A percentile compares a stretch with the other conserved stretches of the same genome.
Conservation (phyloP, 2,113 vertebrate genomes). For the Puntigrus tetrazona region DNA sequence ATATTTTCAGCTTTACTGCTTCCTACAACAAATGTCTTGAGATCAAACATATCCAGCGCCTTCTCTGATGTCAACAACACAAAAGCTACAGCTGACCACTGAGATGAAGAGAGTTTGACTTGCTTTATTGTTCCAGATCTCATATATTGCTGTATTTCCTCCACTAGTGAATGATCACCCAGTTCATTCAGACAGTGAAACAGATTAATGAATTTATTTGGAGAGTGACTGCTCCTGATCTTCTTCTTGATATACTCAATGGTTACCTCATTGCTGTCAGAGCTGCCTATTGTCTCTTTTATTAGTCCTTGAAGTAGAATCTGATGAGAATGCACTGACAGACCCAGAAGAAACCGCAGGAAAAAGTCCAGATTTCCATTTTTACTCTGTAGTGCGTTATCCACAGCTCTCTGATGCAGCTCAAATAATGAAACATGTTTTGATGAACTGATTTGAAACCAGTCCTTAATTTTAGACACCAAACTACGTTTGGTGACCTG, state of each 20-base stretch:
- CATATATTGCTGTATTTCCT: no score
- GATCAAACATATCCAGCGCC: no score
- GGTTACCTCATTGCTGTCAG: not conserved
- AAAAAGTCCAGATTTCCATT: not conserved
- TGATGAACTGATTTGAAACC: not conserved
- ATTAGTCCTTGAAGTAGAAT: not conserved
- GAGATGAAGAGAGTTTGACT: no score
- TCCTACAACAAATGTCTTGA: not conserved
- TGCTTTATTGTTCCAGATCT: no score
- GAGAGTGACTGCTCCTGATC: not conserved
- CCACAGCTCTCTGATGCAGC: not conserved
- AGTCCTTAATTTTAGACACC: not conserved
- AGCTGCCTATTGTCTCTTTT: not conserved
- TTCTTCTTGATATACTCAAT: not conserved
- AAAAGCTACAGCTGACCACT: no score
- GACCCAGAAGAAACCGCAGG: not conserved
- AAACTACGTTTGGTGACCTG: not conserved
- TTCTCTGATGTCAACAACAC: no score
- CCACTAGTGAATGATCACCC: no score
- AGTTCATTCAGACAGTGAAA: not conserved
- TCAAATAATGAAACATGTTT: not conserved
- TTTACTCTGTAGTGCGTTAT: not conserved
- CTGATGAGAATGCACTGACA: not conserved
- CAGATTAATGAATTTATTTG: not conserved
- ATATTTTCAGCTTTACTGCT: not conserved